A percentile compares a stretch with the other conserved stretches of the same genome.
Evolutionary conservation across 2,113 vertebrate genomes (phyloP).

Genomic region (Zonotrichia leucophrys): DNA sequence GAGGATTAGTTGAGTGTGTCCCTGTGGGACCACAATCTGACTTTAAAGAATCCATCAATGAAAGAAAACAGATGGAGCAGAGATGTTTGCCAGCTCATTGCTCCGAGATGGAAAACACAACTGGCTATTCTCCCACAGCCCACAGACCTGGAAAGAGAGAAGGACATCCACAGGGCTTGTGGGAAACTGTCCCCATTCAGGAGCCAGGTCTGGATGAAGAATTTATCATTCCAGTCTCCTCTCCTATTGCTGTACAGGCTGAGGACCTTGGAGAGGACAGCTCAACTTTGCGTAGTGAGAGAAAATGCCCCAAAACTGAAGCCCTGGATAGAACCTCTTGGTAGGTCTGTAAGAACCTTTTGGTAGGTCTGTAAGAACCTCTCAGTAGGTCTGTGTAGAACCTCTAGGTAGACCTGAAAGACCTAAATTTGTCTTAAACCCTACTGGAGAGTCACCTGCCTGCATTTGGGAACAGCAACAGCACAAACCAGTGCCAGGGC

Average conservation of each 20-base stretch:
- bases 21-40: conserved; percentile 33
- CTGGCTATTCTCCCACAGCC: neutral
- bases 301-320: rapidly evolving
- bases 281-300: rapidly evolving
- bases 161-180: neutral
- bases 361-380: no score
- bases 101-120: neutral
- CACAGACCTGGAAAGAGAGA: neutral
- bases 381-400: neutral
- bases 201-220: neutral
- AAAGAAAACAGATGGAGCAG: conserved; percentile 37
- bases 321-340: neutral
- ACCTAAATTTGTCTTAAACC: neutral
- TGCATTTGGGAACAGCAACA: neutral
- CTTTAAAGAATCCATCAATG: conserved; percentile 47
- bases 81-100: neutral
- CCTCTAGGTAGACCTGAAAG: neutral
- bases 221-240: neutral
- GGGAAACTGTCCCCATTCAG: neutral
- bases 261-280: neutral
- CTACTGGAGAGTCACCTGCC: rapidly evolving
- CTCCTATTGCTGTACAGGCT: neutral
- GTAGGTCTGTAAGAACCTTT: neutral
- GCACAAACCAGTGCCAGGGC: neutral
- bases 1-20: conserved; percentile 48